Evolutionary conservation across 2,113 vertebrate species (phyloP).

Genomic region (Tylochromis polylepis): DNA sequence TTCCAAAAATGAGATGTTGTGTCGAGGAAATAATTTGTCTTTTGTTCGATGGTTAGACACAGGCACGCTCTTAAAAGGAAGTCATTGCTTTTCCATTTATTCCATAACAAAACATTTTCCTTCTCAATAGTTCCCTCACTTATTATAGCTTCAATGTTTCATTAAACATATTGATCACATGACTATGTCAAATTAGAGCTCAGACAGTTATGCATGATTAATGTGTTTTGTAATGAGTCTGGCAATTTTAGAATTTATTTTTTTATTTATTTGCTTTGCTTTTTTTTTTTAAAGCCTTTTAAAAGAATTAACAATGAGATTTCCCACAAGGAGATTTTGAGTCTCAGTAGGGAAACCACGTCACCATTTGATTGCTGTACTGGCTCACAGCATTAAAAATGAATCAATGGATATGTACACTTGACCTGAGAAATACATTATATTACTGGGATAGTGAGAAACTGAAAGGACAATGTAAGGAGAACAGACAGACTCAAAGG

Average conservation of each 20-base stretch:
- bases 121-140: neutral
- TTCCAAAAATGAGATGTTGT: conserved; percentile 3
- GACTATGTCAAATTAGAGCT: neutral
- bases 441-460: neutral
- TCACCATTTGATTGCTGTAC: neutral
- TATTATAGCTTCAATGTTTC: neutral
- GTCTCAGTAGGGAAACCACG: neutral
- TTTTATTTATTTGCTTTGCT: neutral
- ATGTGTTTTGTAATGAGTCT: neutral
- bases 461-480: neutral
- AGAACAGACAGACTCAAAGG: neutral
- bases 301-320: neutral
- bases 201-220: neutral
- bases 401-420: neutral
- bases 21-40: neutral
- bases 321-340: neutral
- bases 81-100: neutral
- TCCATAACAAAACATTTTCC: neutral
- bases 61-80: neutral
- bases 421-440: conserved; percentile 20
- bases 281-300: neutral
- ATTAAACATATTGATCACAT: neutral
- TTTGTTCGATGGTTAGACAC: neutral
- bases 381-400: conserved; percentile 7
- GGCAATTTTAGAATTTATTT: neutral